Evolutionary conservation across 2,113 vertebrate species (phyloP), one percentile per base, ranked within the genome.

Genomic region (Eonycteris spelaea): DNA sequence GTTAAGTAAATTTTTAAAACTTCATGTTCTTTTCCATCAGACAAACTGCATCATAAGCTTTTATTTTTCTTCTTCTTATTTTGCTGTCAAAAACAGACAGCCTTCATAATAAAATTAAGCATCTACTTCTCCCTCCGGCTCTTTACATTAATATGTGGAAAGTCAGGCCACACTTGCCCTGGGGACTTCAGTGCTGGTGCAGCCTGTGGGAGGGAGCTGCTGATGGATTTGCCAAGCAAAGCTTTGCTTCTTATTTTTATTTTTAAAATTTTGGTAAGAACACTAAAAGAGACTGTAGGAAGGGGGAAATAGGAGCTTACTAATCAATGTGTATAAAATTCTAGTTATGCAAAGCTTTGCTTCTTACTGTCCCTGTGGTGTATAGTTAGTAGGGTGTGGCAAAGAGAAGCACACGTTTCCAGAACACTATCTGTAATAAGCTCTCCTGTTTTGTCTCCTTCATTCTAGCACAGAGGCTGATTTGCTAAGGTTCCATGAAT

Each of bases 1-100:
- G 70, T 78, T 84, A 83, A 70, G 33, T 38, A 38, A 61, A 68
- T 45, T 77, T 93, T 90, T 28, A 78, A 93, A 78, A 70, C n/a
- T 74, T 92, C 55, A 83, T n/a, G 9, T 71, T 79, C 38, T 55
- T 87, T 79, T 79, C 43, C 40, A 53, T 74, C 71, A 95, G 30
- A 73, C 30, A 51, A 53, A 15, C 7, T 73, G 2, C 30, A 73
- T 35, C 19, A 45, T 53, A 21, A 86, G 33, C 74, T n/a, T n/a
- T n/a, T 91, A 90, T 38, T 59, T 1, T 65, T 57, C 2, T 35
- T 30, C n/a, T 16, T 7, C 51, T 51, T 7, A 21, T 74, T 21
- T 40, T 57, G 11, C 9, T 70, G 63, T 85, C 43, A 65, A 61
- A 26, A 2, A 19, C 21, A 80, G 45, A 30, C 38, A 63, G 45